Evolutionary conservation across 2,797 vertebrate genomes (phyloP), one percentile per base, ranked within the genome.

Genomic region (Mycteria americana): DNA sequence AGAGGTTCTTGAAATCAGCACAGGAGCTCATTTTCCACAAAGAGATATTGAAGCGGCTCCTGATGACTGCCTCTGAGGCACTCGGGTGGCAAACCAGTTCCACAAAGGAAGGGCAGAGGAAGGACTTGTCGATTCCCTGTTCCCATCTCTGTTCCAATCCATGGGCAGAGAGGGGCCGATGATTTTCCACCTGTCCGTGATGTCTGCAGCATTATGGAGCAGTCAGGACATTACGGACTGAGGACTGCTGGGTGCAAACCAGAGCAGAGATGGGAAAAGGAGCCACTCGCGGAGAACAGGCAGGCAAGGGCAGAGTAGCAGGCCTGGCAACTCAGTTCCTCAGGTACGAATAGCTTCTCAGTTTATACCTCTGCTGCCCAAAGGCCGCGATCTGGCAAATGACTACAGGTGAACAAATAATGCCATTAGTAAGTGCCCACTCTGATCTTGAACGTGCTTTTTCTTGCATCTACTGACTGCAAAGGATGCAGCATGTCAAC

Each of bases 361-460:
- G 24, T 63, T 79, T 45, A 0, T 10, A 72, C 9, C 50, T 86
- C 72, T 41, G 37, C 45, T 50, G 25, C 5, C 28, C 48, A 82
- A 59, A 81, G 53, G 31, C 18, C 62, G 48, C 15, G 13, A 14
- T 67, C 56, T 85, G 43, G 19, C 12, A 93, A 74, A 45, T 5
- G 8, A 24, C 19, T 43, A 43, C 14, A 23, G n/a, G 31, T 28
- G 56, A 70, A 85, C 7, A 68, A 75, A 37, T 0, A 39, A 4
- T 4, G 59, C 12, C 28, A 41, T 27, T 9, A 68, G 2, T 15
- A n/a, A 62, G 30, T 27, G 17, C 14, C 18, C 31, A 27, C 27
- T 54, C 10, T 15, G 9, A 30, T 10, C 0, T 0, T 10, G 15
- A 77, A 68, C 4, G 5, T 22, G 39, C 5, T 53, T 84, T 60